Evolutionary conservation across 2,797 vertebrate genomes (phyloP).

Genomic region (Myotis planiceps): DNA sequence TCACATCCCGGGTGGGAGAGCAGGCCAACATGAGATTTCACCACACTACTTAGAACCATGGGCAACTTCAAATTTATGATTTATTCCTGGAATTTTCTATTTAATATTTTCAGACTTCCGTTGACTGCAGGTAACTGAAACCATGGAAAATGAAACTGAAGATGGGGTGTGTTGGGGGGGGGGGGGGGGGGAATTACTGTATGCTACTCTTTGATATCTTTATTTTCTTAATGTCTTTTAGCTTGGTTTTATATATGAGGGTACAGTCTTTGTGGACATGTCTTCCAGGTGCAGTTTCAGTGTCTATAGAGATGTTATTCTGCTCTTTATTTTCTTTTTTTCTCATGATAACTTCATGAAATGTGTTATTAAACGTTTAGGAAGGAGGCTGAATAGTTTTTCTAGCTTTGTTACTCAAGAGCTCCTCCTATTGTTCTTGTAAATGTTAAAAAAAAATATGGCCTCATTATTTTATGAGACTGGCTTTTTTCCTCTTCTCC

Average conservation of each 20-base stretch:
- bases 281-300: not conserved
- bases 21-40: not conserved
- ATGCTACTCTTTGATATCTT: not conserved
- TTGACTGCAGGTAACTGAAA: not conserved
- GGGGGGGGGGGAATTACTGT: not conserved
- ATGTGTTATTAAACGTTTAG: not conserved
- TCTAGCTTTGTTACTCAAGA: slow-evolving; percentile 3
- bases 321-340: not conserved
- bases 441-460: not conserved
- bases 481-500: not conserved
- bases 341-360: not conserved
- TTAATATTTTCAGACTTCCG: not conserved
- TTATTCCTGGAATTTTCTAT: not conserved
- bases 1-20: not conserved
- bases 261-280: not conserved
- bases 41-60: not conserved
- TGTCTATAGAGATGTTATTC: not conserved
- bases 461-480: not conserved
- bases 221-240: slow-evolving; percentile 1
- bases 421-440: not conserved
- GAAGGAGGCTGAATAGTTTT: not conserved
- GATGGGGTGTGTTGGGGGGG: not conserved
- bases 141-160: not conserved
- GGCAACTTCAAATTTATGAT: not conserved
- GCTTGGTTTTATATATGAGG: not conserved